Base-by-base conservation (phyloP, 2,888 invertebrate genomes). In the Autographa gamma region DNA sequence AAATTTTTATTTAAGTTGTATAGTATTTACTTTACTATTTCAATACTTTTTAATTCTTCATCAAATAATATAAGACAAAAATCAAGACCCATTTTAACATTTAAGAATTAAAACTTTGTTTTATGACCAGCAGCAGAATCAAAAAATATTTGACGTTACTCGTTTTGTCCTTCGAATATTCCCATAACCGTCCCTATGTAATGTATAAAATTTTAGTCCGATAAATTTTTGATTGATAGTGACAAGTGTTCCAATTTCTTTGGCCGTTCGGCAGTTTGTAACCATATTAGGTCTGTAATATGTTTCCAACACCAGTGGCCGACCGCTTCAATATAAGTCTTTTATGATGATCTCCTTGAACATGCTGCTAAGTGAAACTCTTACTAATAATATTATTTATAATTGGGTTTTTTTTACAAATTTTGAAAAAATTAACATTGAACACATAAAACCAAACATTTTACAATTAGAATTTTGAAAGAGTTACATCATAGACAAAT, bases 301-400 rank as follows among this genome's bases (percentile, higher is more conserved):
- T 66, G 60, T 60, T 41, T 11, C 0, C 43, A 66, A 65, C 43
- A 63, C 59, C 61, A 16, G 34, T 2, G n/a, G 5, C 31, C 7
- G 7, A 11, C 43, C 14, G 3, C 67, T 72, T 72, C 72, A 31
- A 19, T 76, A 77, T 76, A 76, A 72, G 65, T 56, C 52, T 38
- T 63, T 59, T 54, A 32, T 66, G 66, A 70, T 77, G 77, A 71
- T 60, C 60, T 76, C 80, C 63, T 66, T 69, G 25, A 56, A 41
- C 77, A 77, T 80, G 77, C 77, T 80, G 72, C 80, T 77, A 79
- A 76, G 80, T 72, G 72, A 76, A 75, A 76, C 16, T 34, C 16
- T 43, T 65, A 73, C 63, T 63, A 69, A 71, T 54, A 18, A 77
- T 60, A 65, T 77, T 63, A 71, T 66, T 71, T 38, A 60, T 71